phyloP scores from a whole-genome alignment of 1,140 invertebrate genomes.

The Chironomus tepperi region DNA sequence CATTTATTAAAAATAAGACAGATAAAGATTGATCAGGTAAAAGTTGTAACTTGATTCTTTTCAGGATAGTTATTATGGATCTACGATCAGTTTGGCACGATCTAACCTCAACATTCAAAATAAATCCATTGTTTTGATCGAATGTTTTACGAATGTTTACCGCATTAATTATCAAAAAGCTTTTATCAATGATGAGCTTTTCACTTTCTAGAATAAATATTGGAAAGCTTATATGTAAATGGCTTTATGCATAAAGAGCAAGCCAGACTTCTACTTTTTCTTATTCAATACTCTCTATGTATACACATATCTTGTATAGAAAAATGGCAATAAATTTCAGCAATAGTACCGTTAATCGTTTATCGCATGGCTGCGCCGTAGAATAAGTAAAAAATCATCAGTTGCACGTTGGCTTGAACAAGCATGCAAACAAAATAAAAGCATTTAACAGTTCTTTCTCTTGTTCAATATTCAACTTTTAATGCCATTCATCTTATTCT shows the following conservation, averaged over 20 bases:
- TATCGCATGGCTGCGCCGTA: neutral
- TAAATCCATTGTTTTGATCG: too few relatives aligned
- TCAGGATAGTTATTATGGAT: too few relatives aligned
- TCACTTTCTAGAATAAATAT: neutral
- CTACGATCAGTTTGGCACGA: too few relatives aligned
- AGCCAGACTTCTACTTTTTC: neutral
- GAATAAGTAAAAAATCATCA: neutral
- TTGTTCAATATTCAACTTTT: too few relatives aligned
- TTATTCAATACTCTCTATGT: neutral
- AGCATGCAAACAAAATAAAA: neutral
- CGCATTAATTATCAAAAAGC: too few relatives aligned
- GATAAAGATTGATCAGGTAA: too few relatives aligned
- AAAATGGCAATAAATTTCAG: slow-evolving; percentile 13
- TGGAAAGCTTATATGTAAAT: neutral
- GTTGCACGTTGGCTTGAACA: neutral
- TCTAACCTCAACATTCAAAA: too few relatives aligned
- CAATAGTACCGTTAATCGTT: slow-evolving; percentile 1
- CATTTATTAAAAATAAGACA: neutral
- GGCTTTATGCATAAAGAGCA: neutral
- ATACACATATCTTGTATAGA: neutral
- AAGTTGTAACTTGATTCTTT: too few relatives aligned
- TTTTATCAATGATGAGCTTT: too few relatives aligned
- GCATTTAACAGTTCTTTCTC: neutral
- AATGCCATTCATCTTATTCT: neutral
- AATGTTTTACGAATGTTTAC: too few relatives aligned